A percentile compares a stretch with the other conserved stretches of the same genome.
These are phyloP conservation scores for Diogma glabrata DNA, from an alignment of 2,888 invertebrate genomes.

Conservation along the genomic window DNA sequence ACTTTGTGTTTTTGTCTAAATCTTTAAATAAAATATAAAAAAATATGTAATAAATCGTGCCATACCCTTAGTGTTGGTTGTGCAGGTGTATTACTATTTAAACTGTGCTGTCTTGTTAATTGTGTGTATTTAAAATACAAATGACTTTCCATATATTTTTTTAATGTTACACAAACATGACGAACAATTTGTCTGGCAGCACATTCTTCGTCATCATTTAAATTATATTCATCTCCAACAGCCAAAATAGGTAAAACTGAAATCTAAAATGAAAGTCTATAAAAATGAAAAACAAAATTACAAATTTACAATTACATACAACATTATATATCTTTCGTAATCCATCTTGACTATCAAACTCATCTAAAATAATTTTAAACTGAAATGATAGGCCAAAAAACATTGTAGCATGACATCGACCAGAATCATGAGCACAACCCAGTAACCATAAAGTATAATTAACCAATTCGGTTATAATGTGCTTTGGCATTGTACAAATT, in stretches of 20 bases:
- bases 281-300: neutral
- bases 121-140: constrained; percentile 66
- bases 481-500: constrained; percentile 75
- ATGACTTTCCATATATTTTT: constrained; percentile 87
- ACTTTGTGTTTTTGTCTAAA: constrained; percentile 9
- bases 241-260: constrained; percentile 74
- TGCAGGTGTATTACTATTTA: constrained; percentile 28
- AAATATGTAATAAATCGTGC: neutral
- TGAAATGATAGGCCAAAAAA: constrained; percentile 93
- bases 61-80: constrained; percentile 38
- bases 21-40: neutral
- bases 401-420: constrained; percentile 96
- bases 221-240: constrained; percentile 53
- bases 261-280: constrained; percentile 43
- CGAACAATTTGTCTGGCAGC: constrained; percentile 82
- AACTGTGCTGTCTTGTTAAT: constrained; percentile 46
- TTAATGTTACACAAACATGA: constrained; percentile 80
- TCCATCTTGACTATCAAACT: constrained; percentile 89
- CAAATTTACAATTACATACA: constrained; percentile 22
- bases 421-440: constrained; percentile 94
- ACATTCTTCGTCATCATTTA: constrained; percentile 80
- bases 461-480: constrained; percentile 64
- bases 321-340: constrained; percentile 89
- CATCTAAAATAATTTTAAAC: constrained; percentile 83
- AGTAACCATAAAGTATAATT: constrained; percentile 89